Evolutionary conservation across 1,140 invertebrate genomes (phyloP).

Genomic region (Dinoponera quadriceps): DNA sequence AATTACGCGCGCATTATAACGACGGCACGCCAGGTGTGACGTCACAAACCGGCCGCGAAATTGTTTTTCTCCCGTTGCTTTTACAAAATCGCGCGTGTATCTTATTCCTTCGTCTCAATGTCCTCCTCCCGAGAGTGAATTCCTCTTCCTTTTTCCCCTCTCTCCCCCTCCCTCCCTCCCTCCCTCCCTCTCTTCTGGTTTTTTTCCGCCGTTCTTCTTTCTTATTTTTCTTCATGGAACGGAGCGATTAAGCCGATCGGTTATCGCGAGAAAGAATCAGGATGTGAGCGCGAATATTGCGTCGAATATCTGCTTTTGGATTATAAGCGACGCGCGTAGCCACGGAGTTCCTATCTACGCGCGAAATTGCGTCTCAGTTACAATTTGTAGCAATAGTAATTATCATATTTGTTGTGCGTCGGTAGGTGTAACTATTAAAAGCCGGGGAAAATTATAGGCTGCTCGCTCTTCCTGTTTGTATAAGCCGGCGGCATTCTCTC

Average conservation of each 20-base stretch:
- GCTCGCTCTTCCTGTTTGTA: not conserved
- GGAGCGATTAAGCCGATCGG: not conserved
- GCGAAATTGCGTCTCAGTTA: not conserved
- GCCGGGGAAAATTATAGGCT: not conserved
- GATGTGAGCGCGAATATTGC: not conserved
- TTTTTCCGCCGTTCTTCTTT: not conserved
- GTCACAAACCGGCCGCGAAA: not conserved
- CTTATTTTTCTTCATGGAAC: not conserved
- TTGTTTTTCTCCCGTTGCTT: conserved; percentile 4
- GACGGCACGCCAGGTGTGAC: not conserved
- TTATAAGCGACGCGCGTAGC: not conserved
- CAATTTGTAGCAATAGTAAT: conserved; percentile 2
- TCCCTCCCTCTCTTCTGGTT: too few relatives aligned
- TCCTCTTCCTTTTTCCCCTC: not conserved
- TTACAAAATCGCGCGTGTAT: not conserved
- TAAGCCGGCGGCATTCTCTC: not conserved
- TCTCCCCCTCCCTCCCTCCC: too few relatives aligned
- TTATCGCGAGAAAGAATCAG: conserved; percentile 14
- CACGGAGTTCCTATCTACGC: not conserved
- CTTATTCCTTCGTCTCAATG: not conserved
- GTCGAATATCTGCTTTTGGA: not conserved
- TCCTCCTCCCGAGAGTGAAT: not conserved
- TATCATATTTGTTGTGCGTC: not conserved
- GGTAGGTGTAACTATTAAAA: conserved; percentile 12
- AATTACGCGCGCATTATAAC: not conserved